phyloP scores from a whole-genome alignment of 2,113 vertebrate species.

The Semicossyphus pulcher region DNA sequence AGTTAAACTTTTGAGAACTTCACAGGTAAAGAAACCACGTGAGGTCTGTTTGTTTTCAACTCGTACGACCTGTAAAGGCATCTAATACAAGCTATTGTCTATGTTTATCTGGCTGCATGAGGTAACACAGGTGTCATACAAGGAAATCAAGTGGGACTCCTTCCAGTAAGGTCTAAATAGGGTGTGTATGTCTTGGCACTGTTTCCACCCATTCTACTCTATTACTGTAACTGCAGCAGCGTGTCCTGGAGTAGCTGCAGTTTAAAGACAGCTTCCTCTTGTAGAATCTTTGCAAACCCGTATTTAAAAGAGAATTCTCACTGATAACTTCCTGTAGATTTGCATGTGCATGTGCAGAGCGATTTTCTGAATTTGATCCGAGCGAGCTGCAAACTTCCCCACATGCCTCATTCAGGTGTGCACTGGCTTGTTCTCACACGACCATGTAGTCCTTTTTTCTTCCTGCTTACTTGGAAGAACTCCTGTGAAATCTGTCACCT shows the following conservation, averaged over 20 bases:
- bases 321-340: not conserved
- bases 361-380: too few species aligned
- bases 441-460: not conserved
- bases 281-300: constrained; percentile 6
- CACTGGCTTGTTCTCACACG: constrained; percentile 2
- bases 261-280: not conserved
- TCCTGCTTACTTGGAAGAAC: not conserved
- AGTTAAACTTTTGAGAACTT: not conserved
- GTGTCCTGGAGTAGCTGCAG: not conserved
- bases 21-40: not conserved
- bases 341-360: constrained; percentile 2
- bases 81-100: not conserved
- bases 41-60: not conserved
- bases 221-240: constrained; percentile 25
- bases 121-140: constrained; percentile 30
- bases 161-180: constrained; percentile 63
- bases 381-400: not conserved
- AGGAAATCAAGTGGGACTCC: constrained; percentile 41
- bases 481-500: not conserved
- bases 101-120: constrained; percentile 4
- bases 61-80: not conserved
- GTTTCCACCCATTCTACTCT: constrained; percentile 46
- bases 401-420: too few species aligned
- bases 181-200: constrained; percentile 23
- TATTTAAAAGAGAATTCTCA: not conserved